These are phyloP conservation scores for Pterocles orientalis DNA, from an alignment of 2,113 vertebrate genomes.

Conservation along the genomic window DNA sequence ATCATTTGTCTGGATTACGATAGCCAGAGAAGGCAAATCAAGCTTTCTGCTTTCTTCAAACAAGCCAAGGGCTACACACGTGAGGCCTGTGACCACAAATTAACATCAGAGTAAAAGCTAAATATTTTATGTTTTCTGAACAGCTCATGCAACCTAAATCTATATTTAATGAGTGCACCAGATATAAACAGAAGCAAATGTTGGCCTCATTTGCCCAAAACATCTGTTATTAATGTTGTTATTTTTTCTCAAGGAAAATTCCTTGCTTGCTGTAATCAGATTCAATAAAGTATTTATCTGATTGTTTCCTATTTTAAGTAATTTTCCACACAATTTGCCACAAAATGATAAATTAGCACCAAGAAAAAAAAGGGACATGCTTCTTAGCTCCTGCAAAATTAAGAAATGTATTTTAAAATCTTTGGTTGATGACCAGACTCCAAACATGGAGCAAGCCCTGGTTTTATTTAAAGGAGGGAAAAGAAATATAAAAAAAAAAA, in stretches of 20 bases:
- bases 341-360: background rate
- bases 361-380: background rate
- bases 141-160: background rate
- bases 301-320: background rate
- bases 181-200: background rate
- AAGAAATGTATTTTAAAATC: background rate
- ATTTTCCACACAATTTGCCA: background rate
- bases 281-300: background rate
- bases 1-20: background rate
- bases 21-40: background rate
- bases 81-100: background rate
- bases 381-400: background rate
- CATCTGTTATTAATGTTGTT: background rate
- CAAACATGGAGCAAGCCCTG: background rate
- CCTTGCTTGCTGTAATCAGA: background rate
- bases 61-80: background rate
- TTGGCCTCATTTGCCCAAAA: background rate
- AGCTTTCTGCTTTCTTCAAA: background rate
- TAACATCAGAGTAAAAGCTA: background rate
- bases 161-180: constrained; percentile 6
- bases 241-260: background rate
- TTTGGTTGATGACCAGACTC: background rate
- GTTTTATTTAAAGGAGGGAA: background rate
- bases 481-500: no score
- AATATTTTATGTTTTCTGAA: background rate